Evolutionary conservation across 1,140 invertebrate genomes (phyloP), one percentile per base, ranked within the genome.

Genomic region (Geopemphigus sp.): DNA sequence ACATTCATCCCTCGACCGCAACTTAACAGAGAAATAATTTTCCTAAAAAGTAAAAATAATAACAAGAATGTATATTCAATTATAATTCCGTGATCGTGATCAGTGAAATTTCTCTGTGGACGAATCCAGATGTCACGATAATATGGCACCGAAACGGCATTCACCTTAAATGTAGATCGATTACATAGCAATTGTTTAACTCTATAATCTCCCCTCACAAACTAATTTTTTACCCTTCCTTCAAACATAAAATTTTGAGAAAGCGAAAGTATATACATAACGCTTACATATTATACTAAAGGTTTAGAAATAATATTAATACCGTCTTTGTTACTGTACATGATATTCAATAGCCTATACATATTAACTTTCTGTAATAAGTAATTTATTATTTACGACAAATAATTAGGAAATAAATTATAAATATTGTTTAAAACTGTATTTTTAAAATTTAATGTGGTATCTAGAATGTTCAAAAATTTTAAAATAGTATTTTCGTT

Each of bases 31-130:
- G 24, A 72, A 5, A 22, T 26, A 32, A 53, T 29, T 15, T 72
- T 68, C 14, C 39, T 68, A 39, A 68, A 50, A 72, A 72, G 17
- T 72, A 72, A 53, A 70, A 72, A 53, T 72, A 72, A 53, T 26
- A 29, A 54, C 10, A 54, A 29, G 29, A 53, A 54, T 54, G 10
- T 54, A 54, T 72, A 72, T 72, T 53, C 26, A 72, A 53, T 53
- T 72, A 72, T 54, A 54, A 72, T 29, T 70, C 68, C 47, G 26
- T 54, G 45, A 59, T 76, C 72, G 72, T 76, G 72, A 76, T 76
- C 72, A 59, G 72, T 76, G 72, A 76, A 76, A 76, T 59, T 76
- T 76, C 1, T 12, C 19, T 39, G 54, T 32, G 15, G 54, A 53
- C 15, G 45, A 54, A 32, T 72, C 26, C 10, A 76, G 72, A 76